Conservation (phyloP, 2,888 invertebrate genomes). For the Acleris laterana region DNA sequence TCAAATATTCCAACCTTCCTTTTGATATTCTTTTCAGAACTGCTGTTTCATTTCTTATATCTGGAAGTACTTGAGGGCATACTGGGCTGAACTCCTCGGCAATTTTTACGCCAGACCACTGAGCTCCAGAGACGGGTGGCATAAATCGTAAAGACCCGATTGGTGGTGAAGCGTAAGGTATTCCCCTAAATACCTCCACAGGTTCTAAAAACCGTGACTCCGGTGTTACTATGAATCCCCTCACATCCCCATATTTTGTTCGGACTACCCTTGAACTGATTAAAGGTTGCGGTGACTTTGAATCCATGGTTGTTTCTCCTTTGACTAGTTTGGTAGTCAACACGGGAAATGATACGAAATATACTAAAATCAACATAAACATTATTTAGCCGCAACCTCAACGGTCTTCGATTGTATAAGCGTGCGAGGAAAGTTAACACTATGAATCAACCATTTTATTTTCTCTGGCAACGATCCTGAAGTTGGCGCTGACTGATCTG, state of each 20-base stretch:
- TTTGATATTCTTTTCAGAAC: conserved; percentile 93
- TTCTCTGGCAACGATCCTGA: conserved; percentile 50
- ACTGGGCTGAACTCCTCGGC: conserved; percentile 95
- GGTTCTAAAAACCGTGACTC: conserved; percentile 92
- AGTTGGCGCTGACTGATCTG: conserved; percentile 73
- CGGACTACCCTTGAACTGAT: conserved; percentile 93
- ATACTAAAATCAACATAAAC: conserved; percentile 72
- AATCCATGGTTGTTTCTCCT: conserved; percentile 81
- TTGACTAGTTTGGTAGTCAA: conserved; percentile 73
- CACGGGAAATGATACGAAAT: conserved; percentile 80
- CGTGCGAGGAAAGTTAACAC: conserved; percentile 56
- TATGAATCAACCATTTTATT: conserved; percentile 78
- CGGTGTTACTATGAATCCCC: conserved; percentile 92
- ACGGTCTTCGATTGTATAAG: conserved; percentile 62
- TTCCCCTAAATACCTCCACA: conserved; percentile 96
- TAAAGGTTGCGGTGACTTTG: conserved; percentile 73
- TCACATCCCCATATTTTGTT: conserved; percentile 94
- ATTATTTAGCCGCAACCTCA: conserved; percentile 74
- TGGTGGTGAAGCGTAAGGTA: conserved; percentile 97
- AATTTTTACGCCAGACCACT: conserved; percentile 95
- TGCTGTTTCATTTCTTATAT: conserved; percentile 92
- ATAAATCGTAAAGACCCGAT: conserved; percentile 95
- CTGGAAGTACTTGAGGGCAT: conserved; percentile 95
- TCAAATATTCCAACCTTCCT: conserved; percentile 94
- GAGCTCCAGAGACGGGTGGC: conserved; percentile 97